These are phyloP conservation scores for Enchytraeus crypticus DNA, from an alignment of 2,888 invertebrate species.

Conservation along the genomic window DNA sequence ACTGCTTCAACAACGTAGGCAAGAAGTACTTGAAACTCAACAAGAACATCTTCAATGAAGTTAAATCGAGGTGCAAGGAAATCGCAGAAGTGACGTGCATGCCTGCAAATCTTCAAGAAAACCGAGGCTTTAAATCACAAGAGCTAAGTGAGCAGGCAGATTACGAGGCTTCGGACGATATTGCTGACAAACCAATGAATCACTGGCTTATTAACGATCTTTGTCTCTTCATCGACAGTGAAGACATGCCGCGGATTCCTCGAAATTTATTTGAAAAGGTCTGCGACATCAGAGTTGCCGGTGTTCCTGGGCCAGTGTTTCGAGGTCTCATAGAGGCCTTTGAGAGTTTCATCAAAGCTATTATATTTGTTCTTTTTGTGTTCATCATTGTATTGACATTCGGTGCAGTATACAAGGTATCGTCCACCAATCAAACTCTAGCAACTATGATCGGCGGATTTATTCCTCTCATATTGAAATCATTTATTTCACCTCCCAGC, in stretches of 20 bases:
- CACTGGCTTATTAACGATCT: constrained; percentile 43
- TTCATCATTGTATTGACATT: constrained; percentile 47
- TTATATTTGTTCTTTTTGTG: constrained; percentile 43
- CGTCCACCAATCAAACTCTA: constrained; percentile 44
- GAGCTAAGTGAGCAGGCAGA: constrained; percentile 27
- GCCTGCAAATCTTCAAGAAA: constrained; percentile 34
- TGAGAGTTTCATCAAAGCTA: constrained; percentile 41
- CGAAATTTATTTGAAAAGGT: constrained; percentile 40
- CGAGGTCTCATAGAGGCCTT: constrained; percentile 40
- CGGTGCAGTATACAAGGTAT: constrained; percentile 41
- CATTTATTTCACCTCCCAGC: constrained; percentile 38
- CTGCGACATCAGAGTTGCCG: constrained; percentile 41
- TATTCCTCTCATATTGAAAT: constrained; percentile 28
- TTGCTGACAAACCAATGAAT: constrained; percentile 18
- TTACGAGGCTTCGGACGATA: constrained; percentile 25
- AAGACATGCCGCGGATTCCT: constrained; percentile 46
- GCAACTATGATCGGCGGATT: constrained; percentile 41
- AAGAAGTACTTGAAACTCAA: constrained; percentile 45
- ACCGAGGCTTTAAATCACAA: constrained; percentile 29
- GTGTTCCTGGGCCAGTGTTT: constrained; percentile 45
- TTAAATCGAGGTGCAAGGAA: constrained; percentile 32
- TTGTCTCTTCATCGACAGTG: constrained; percentile 41
- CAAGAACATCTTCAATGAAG: constrained; percentile 39
- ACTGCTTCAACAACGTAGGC: constrained; percentile 44
- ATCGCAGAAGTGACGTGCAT: constrained; percentile 17